A percentile compares a stretch with the other conserved stretches of the same genome.
Conservation (phyloP, 2,113 vertebrate genomes). For the Butorides virescens region DNA sequence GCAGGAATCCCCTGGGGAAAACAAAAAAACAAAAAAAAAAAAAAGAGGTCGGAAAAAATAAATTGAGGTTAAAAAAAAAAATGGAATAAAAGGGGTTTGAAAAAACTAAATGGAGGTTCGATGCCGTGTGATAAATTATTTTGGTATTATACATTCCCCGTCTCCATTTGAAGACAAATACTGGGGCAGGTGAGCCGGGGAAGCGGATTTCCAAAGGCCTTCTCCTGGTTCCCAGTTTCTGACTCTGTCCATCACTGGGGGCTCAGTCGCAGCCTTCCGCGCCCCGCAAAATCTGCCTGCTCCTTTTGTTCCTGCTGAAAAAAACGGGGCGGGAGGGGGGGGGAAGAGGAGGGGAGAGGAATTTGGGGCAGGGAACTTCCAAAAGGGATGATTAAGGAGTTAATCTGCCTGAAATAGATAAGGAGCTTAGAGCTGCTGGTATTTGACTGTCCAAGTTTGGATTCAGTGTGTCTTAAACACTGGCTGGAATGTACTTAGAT, state of each 20-base stretch:
- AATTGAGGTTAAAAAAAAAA: not conserved
- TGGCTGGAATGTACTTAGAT: slow-evolving; percentile 60
- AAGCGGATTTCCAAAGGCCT: slow-evolving; percentile 26
- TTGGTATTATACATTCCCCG: not conserved
- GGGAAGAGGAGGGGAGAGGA: not conserved
- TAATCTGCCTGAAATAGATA: slow-evolving; percentile 48
- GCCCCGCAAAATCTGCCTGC: not conserved
- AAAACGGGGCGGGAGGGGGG: not conserved
- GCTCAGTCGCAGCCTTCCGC: not conserved
- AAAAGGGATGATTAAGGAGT: slow-evolving; percentile 57
- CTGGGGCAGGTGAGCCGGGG: not conserved
- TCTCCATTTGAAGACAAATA: slow-evolving; percentile 11
- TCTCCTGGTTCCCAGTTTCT: not conserved
- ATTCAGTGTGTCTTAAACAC: slow-evolving; percentile 61
- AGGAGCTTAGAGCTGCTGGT: slow-evolving; percentile 66
- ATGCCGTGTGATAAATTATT: slow-evolving; percentile 1
- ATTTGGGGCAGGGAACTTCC: slow-evolving; percentile 57
- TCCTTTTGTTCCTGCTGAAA: slow-evolving; percentile 37
- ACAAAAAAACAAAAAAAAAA: not conserved
- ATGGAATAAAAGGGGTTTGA: not conserved
- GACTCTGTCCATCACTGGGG: not conserved
- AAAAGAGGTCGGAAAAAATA: not conserved
- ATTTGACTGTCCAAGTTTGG: slow-evolving; percentile 63
- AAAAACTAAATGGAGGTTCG: not conserved
- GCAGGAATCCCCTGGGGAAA: not conserved